Percentiles rank a stretch among this genome's conserved stretches.
Conservation (phyloP, 2,113 vertebrate species). For the Dicaeum eximium region DNA sequence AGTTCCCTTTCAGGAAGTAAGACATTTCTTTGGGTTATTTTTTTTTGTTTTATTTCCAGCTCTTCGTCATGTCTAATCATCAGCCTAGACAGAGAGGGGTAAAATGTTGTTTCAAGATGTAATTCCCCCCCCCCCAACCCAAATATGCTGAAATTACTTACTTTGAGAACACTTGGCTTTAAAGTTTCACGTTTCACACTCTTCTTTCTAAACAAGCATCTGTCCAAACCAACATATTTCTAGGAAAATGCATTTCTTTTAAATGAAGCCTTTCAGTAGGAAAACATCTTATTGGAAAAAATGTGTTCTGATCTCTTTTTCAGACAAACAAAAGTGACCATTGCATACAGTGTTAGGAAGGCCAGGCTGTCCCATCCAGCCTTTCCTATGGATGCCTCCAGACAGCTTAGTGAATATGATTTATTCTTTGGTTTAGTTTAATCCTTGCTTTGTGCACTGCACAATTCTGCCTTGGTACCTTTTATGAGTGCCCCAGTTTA, state of each 20-base stretch:
- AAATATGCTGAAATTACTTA: neutral
- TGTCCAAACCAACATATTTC: neutral
- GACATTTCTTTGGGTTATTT: neutral
- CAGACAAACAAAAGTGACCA: neutral
- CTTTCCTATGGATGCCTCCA: neutral
- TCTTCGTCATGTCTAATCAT: neutral
- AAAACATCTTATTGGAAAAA: neutral
- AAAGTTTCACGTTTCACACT: neutral
- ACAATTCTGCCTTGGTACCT: neutral
- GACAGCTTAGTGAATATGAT: neutral
- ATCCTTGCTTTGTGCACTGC: neutral
- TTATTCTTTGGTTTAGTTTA: neutral
- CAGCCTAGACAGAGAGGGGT: neutral
- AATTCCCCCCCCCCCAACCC: neutral
- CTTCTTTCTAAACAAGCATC: neutral
- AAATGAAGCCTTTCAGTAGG: neutral
- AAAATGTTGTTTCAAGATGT: neutral
- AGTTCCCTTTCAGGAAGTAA: neutral
- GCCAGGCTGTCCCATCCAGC: neutral
- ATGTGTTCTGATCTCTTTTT: neutral
- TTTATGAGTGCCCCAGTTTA: neutral
- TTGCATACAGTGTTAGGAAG: neutral
- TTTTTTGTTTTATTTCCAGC: neutral
- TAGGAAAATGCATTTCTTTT: slow-evolving; percentile 28
- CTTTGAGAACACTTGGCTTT: neutral